Evolutionary conservation across 2,797 vertebrate genomes (phyloP).

Genomic region (Odontamblyopus rebecca): DNA sequence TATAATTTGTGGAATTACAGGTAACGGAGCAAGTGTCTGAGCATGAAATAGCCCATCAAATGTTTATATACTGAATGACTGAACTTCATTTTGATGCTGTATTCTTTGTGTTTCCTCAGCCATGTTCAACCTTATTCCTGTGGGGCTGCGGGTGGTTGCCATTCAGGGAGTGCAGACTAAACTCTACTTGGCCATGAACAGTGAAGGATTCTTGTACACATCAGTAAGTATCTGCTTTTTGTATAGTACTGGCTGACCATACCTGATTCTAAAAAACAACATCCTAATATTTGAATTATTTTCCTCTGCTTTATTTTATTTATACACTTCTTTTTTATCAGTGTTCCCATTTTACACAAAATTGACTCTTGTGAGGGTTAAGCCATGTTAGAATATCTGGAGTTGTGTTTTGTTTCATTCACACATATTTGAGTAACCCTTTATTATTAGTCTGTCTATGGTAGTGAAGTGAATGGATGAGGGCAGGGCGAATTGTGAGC

Average conservation of each 20-base stretch:
- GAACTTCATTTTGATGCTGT: background rate
- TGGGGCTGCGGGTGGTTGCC: constrained; percentile 98
- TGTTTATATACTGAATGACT: too few relatives aligned
- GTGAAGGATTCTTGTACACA: constrained; percentile 96
- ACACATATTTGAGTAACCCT: too few relatives aligned
- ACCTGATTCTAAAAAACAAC: too few relatives aligned
- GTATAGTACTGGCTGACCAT: background rate
- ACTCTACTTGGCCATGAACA: constrained; percentile 99
- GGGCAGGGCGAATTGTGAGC: background rate
- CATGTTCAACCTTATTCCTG: constrained; percentile 99
- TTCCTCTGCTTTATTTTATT: background rate
- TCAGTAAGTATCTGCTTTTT: constrained; percentile 84
- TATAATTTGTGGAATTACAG: too few relatives aligned
- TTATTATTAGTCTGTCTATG: too few relatives aligned
- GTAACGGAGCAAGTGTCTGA: too few relatives aligned
- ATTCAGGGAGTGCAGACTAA: constrained; percentile 99
- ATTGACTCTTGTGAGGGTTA: too few relatives aligned
- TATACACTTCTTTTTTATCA: background rate
- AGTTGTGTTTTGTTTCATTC: too few relatives aligned
- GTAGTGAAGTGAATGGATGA: constrained; percentile 8
- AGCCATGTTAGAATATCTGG: too few relatives aligned
- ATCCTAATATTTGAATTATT: too few relatives aligned
- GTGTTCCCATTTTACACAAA: too few relatives aligned
- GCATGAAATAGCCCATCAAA: too few relatives aligned
- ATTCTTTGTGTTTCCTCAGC: constrained; percentile 73